phyloP scores from a whole-genome alignment of 2,888 invertebrate species.

The Scaptomyza polygonia region DNA sequence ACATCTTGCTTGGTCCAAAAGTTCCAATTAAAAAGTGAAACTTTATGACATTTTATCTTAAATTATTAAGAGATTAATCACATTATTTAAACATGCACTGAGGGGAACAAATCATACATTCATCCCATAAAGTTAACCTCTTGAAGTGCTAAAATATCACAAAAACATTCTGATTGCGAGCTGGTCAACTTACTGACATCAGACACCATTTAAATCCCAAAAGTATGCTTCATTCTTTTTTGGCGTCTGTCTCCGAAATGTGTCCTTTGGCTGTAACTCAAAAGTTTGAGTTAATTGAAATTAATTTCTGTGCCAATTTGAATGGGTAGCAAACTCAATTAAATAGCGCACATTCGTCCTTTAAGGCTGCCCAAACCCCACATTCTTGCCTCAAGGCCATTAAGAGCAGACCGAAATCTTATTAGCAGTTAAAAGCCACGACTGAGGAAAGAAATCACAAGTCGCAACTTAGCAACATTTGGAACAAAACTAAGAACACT shows the following conservation, averaged over 20 bases:
- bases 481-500: constrained; percentile 41
- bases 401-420: constrained; percentile 72
- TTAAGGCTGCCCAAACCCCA: not conserved
- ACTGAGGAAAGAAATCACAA: constrained; percentile 52
- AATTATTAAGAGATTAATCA: not conserved
- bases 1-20: too few relatives aligned
- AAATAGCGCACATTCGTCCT: constrained; percentile 40
- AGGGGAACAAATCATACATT: not conserved
- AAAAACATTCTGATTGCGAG: constrained; percentile 24
- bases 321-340: constrained; percentile 71
- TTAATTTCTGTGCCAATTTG: constrained; percentile 76
- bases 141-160: constrained; percentile 10
- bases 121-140: not conserved
- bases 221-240: constrained; percentile 66
- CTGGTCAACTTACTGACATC: constrained; percentile 32
- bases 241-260: constrained; percentile 26
- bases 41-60: too few relatives aligned
- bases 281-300: constrained; percentile 73
- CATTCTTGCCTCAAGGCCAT: constrained; percentile 59
- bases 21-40: too few relatives aligned
- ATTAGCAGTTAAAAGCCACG: constrained; percentile 78
- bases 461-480: constrained; percentile 31
- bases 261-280: constrained; percentile 44
- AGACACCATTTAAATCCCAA: constrained; percentile 39
- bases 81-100: not conserved